phyloP scores from a whole-genome alignment of 1,140 invertebrate species.

The Drosophila nasuta region DNA sequence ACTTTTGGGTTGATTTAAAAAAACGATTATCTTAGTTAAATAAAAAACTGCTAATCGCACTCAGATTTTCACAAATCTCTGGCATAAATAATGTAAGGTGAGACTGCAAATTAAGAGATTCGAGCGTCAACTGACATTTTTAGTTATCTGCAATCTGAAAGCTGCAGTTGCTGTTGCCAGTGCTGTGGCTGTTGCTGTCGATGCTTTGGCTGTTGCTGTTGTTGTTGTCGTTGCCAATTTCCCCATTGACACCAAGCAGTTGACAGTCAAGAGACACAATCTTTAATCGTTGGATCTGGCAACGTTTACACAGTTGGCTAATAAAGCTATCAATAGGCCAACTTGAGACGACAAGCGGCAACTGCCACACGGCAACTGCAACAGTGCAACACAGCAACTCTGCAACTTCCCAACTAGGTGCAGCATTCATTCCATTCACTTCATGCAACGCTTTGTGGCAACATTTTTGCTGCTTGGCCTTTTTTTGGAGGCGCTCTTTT shows the following conservation, averaged over 20 bases:
- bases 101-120: conserved; percentile 9
- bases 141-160: conserved; percentile 3
- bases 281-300: conserved; percentile 45
- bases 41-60: too few species aligned
- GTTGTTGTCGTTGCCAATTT: conserved; percentile 26
- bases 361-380: too few species aligned
- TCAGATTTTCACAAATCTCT: not conserved
- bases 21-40: too few species aligned
- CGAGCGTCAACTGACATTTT: not conserved
- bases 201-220: conserved; percentile 21
- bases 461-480: conserved; percentile 14
- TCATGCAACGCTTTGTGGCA: conserved; percentile 13
- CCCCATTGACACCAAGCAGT: not conserved
- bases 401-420: conserved; percentile 37
- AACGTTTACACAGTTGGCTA: conserved; percentile 55
- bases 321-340: conserved; percentile 67
- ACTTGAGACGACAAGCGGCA: conserved; percentile 8
- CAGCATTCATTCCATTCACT: conserved; percentile 64
- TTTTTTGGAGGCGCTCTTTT: conserved; percentile 30
- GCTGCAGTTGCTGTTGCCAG: not conserved
- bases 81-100: not conserved
- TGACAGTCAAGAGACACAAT: conserved; percentile 58
- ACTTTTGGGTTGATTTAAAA: too few species aligned
- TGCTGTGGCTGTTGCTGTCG: not conserved
- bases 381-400: not conserved